Conservation (phyloP, 2,888 invertebrate species). For the Rotaria socialis region DNA sequence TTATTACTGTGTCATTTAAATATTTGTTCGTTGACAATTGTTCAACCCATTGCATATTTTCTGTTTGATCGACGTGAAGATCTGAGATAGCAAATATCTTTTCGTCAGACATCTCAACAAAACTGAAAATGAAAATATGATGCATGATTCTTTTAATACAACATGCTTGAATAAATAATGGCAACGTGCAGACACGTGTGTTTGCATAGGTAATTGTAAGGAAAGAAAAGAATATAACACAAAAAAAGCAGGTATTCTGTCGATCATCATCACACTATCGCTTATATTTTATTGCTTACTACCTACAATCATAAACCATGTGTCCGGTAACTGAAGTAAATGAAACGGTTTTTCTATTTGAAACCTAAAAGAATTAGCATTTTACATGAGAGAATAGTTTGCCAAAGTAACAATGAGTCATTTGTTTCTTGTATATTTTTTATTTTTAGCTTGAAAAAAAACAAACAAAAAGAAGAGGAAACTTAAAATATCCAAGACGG, state of each 20-base stretch:
- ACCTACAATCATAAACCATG: no score
- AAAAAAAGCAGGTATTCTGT: neutral
- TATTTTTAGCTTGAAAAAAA: neutral
- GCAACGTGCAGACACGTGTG: no score
- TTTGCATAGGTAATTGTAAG: no score
- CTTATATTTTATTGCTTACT: no score
- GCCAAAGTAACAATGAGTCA: neutral
- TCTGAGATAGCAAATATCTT: conserved; percentile 18
- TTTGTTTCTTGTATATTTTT: neutral
- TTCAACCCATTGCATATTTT: conserved; percentile 30
- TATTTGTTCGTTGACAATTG: neutral
- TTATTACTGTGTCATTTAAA: neutral
- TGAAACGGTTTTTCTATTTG: no score
- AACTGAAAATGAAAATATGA: neutral
- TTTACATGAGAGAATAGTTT: neutral
- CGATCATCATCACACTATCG: no score
- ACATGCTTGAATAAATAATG: neutral
- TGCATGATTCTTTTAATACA: neutral
- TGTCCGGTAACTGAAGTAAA: no score
- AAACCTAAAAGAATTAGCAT: no score
- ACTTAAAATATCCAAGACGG: conserved; percentile 13
- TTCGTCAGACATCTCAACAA: neutral
- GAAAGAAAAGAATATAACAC: neutral
- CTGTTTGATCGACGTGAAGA: neutral
- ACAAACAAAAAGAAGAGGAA: neutral